phyloP scores from a whole-genome alignment of 2,888 invertebrate species.

The Microplitis manilae region DNA sequence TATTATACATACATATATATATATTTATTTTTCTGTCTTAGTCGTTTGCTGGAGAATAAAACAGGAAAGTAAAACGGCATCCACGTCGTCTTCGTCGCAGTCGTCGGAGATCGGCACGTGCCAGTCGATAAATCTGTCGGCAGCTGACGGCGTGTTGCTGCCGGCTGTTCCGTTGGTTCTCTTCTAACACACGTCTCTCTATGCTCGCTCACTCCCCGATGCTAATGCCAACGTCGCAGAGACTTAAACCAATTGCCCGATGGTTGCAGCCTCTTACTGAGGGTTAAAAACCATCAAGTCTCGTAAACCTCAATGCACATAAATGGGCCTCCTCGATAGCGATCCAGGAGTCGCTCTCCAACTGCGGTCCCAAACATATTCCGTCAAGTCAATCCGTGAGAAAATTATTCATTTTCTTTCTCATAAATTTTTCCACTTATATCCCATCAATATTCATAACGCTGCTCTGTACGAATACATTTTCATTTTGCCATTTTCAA shows the following conservation, averaged over 20 bases:
- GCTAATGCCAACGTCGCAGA: conserved; percentile 22
- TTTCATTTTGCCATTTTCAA: too few relatives aligned
- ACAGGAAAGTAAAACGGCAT: conserved; percentile 40
- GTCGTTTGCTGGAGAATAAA: conserved; percentile 22
- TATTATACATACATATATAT: background rate
- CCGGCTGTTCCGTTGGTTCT: conserved; percentile 35
- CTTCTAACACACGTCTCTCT: background rate
- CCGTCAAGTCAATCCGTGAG: background rate
- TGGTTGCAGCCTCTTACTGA: background rate
- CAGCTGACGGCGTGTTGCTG: conserved; percentile 69
- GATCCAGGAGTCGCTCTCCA: background rate
- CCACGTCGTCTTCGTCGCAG: conserved; percentile 34
- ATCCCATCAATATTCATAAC: too few relatives aligned
- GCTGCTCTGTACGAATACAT: too few relatives aligned
- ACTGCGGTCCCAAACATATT: background rate
- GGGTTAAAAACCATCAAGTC: conserved; percentile 12
- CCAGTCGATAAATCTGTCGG: conserved; percentile 72
- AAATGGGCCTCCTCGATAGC: background rate
- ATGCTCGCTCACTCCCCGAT: background rate
- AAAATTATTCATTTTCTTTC: background rate
- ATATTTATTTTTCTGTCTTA: background rate
- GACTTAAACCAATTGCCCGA: background rate
- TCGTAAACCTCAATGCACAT: background rate
- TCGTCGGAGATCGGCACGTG: conserved; percentile 68
- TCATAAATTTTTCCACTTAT: background rate